Percentiles rank a stretch among this genome's conserved stretches.
These are phyloP conservation scores for Girardia tigrina DNA, from an alignment of 2,888 invertebrate species.

Conservation along the genomic window DNA sequence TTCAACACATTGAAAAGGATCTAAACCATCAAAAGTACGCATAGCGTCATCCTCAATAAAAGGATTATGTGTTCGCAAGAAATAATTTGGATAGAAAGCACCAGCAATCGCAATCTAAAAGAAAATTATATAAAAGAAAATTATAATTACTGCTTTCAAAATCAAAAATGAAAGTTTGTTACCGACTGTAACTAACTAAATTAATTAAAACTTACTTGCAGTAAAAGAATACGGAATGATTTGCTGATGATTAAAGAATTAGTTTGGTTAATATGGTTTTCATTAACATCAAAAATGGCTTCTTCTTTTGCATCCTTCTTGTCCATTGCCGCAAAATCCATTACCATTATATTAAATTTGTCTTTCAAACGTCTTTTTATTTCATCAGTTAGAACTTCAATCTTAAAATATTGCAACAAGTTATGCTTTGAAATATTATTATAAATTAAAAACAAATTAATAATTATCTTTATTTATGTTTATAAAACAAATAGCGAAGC, in stretches of 20 bases:
- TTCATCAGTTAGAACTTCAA: conserved; percentile 3
- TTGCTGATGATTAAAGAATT: background rate
- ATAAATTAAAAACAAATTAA: no score
- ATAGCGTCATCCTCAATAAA: background rate
- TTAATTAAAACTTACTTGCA: background rate
- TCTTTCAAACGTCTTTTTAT: conserved; percentile 3
- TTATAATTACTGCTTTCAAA: no score
- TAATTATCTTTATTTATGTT: no score
- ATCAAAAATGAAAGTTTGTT: no score
- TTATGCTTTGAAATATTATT: no score
- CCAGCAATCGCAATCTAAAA: conserved; percentile 18
- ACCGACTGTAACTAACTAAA: no score
- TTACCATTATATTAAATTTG: background rate
- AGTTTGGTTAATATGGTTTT: background rate
- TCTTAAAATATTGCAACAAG: no score
- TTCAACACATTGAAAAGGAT: conserved; percentile 21
- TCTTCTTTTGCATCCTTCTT: background rate
- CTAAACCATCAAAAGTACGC: background rate
- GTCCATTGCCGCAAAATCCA: background rate
- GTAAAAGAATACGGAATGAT: conserved; percentile 5
- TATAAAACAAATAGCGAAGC: no score
- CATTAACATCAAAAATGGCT: background rate
- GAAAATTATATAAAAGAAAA: no score
- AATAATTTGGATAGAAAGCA: conserved; percentile 25
- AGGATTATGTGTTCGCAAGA: background rate